Evolutionary conservation across 2,797 vertebrate genomes (phyloP), one percentile per base, ranked within the genome.

Genomic region (Orientallactaga sibirica): DNA sequence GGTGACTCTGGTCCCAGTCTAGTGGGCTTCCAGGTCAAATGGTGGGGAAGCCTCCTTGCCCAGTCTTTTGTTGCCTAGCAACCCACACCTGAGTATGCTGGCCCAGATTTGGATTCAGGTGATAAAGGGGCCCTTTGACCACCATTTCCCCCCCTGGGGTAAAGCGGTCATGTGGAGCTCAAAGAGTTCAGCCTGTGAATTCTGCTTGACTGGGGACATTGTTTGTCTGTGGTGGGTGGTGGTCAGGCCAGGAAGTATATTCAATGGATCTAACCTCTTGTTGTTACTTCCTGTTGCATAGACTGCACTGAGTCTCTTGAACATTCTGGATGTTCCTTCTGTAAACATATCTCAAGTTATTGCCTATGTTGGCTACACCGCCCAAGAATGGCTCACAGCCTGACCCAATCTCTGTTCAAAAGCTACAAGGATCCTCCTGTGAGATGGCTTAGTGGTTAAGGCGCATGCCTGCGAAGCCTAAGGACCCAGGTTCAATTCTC

Each of bases 311-410:
- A 41, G n/a, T 22, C 18, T 71, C 85, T 87, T 82, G 67, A 19
- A 94, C 85, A 68, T 71, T 91, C 70, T 91, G 75, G 33, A 95
- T 85, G 55, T 52, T 1, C 75, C 24, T 61, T 80, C n/a, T 55
- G 87, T 5, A 79, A 78, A 75, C 15, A 79, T 76, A 88, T 15
- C 27, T 87, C 75, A 91, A 92, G 77, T n/a, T 19, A 68, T 96
- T 85, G 71, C 62, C 74, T 68, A 48, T 52, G 71, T 29, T 91
- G 62, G 48, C 67, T 82, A 48, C 0, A 77, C 24, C 27, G 66
- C 33, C 14, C 41, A 86, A 61, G 27, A 91, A 92, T 66, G 92
- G 74, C 80, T 93, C 71, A 94, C 89, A 91, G 85, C 95, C 24
- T 77, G 67, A 87, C 55, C 67, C 52, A 89, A 62, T 94, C n/a